A percentile compares a stretch with the other conserved stretches of the same genome.
phyloP scores from a whole-genome alignment of 2,888 invertebrate species.

The Athetis lepigone region DNA sequence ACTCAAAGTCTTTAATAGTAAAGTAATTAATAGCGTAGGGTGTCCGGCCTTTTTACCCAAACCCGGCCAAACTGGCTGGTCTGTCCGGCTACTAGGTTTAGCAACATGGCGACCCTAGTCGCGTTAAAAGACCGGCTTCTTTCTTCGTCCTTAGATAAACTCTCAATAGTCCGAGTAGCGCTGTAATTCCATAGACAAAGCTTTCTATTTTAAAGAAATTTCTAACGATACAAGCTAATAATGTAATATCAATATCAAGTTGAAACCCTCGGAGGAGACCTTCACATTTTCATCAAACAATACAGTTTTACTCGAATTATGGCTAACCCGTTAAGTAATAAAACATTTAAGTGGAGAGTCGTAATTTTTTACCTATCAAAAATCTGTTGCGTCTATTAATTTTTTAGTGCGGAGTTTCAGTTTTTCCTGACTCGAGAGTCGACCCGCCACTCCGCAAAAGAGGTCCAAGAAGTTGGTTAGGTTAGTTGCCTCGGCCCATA shows the following conservation, averaged over 20 bases:
- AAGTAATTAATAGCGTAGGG: no score
- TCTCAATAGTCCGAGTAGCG: no score
- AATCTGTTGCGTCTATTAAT: background rate
- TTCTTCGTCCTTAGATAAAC: no score
- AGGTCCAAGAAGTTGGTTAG: conserved; percentile 90
- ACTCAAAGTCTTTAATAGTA: no score
- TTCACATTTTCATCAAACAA: conserved; percentile 12
- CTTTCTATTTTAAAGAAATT: no score
- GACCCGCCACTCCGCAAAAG: conserved; percentile 87
- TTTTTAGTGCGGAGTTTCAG: conserved; percentile 82
- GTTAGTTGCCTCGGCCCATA: conserved; percentile 90
- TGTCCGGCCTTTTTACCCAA: no score
- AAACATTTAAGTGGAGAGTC: conserved; percentile 23
- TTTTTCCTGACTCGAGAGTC: conserved; percentile 87
- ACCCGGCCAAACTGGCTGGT: no score
- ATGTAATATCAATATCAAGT: background rate
- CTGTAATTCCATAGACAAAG: no score
- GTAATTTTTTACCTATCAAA: conserved; percentile 48
- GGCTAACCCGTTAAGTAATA: conserved; percentile 2
- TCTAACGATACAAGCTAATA: background rate
- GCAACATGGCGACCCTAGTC: no score
- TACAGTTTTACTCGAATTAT: conserved; percentile 15
- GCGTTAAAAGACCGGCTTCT: no score
- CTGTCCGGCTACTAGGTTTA: no score
- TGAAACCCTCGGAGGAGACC: background rate